Conservation (phyloP, 2,888 invertebrate species). For the Camptogramma bilineatum region DNA sequence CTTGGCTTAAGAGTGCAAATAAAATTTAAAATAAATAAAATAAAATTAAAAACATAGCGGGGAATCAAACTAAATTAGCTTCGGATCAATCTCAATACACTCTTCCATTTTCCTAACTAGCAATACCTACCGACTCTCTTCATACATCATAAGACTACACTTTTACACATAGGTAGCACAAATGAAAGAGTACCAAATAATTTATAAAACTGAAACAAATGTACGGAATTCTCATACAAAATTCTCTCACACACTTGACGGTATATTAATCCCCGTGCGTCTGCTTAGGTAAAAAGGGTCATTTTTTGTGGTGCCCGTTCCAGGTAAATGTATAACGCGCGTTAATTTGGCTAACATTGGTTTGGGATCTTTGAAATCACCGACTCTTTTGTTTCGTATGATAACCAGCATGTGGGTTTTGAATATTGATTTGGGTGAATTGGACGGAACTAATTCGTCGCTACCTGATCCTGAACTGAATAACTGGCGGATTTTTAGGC, state of each 20-base stretch:
- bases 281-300: constrained; percentile 27
- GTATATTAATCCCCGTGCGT: constrained; percentile 18
- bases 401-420: constrained; percentile 19
- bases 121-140: too few relatives aligned
- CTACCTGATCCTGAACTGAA: constrained; percentile 9
- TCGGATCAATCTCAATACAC: too few relatives aligned
- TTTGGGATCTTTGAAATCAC: constrained; percentile 37
- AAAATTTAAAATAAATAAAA: too few relatives aligned
- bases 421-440: constrained; percentile 21
- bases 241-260: not conserved
- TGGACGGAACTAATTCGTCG: constrained; percentile 21
- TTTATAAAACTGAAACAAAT: not conserved
- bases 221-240: not conserved
- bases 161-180: too few relatives aligned
- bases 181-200: not conserved
- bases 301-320: constrained; percentile 38
- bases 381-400: constrained; percentile 36
- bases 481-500: not conserved
- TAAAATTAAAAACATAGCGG: too few relatives aligned
- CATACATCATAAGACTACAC: too few relatives aligned
- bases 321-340: constrained; percentile 51
- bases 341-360: constrained; percentile 55
- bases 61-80: too few relatives aligned
- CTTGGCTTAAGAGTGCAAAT: too few relatives aligned
- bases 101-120: too few relatives aligned